Base-by-base conservation (phyloP, 2,113 vertebrate genomes). In the Azemiops feae region DNA sequence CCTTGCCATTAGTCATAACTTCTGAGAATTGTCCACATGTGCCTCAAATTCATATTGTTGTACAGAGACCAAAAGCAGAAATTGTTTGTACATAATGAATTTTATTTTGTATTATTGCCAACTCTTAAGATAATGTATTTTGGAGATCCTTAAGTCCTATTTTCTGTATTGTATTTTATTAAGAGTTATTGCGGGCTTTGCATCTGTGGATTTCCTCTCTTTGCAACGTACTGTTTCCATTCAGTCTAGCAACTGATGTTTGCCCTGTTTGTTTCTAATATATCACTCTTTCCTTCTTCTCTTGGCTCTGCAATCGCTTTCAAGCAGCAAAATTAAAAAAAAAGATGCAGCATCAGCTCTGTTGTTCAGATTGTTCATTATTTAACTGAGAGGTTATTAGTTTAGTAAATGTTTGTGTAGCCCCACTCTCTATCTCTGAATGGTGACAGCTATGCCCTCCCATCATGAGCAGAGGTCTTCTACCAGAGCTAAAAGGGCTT, bases 61-160 rank as follows among this genome's bases (percentile, higher is more conserved):
- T 98, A 98, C 97, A 98, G 97, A 98, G 97, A 98, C 97, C 97
- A 97, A 98, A 95, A 98, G 96, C 98, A 97, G 97, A 98, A 98
- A 97, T 97, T 97, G 97, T 98, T 98, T 98, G 98, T 98, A 98
- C 98, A 98, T 98, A 98, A 96, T 98, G 98, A 98, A 97, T 97
- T 98, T 98, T 98, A 97, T 98, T 98, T 98, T 98, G 98, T 98
- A 98, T 98, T 98, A 98, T 98, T 98, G 96, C 96, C 34, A 7
- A 92, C 96, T 97, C 97, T 97, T 98, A 98, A 98, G 96, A 98
- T 98, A 98, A 97, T 98, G 97, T 98, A 98, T 98, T 98, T 98
- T 98, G 97, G 97, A 98, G 95, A 96, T 97, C 96, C 91, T 95
- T 91, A 60, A 94, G 97, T 97, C 96, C 96, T 97, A 97, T 97